phyloP scores from a whole-genome alignment of 1,140 invertebrate genomes.

The Uloborus diversus region DNA sequence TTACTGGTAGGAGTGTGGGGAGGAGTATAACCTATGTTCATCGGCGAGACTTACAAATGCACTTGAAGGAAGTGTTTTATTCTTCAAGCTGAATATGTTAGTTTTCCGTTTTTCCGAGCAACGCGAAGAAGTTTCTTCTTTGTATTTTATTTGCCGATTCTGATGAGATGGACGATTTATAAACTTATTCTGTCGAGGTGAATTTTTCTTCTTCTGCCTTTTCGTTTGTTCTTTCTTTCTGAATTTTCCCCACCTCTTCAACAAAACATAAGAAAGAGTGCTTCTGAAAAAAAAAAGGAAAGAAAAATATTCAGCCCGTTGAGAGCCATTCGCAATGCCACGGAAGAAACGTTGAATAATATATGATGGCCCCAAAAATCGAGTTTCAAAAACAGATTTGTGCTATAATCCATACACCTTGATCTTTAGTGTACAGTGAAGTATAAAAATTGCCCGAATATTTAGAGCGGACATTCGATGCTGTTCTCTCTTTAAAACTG shows the following conservation, averaged over 20 bases:
- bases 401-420: conserved; percentile 7
- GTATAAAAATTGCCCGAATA: background rate
- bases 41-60: conserved; percentile 43
- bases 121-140: background rate
- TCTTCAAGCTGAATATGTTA: conserved; percentile 42
- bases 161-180: conserved; percentile 49
- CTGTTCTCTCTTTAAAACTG: background rate
- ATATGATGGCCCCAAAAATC: conserved; percentile 43
- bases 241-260: too few species aligned
- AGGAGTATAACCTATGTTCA: conserved; percentile 39
- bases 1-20: background rate
- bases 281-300: conserved; percentile 11
- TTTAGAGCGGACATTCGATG: background rate
- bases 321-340: background rate
- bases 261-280: background rate
- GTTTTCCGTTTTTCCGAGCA: background rate
- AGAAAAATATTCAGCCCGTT: background rate
- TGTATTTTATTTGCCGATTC: conserved; percentile 22
- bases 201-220: conserved; percentile 11
- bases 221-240: background rate
- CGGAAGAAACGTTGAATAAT: conserved; percentile 45
- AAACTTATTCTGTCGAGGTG: conserved; percentile 40
- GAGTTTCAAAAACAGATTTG: conserved; percentile 50
- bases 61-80: conserved; percentile 22
- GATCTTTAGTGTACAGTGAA: conserved; percentile 16